Evolutionary conservation across 2,797 vertebrate genomes (phyloP), one percentile per base, ranked within the genome.

Genomic region (Simalia tracyae): DNA sequence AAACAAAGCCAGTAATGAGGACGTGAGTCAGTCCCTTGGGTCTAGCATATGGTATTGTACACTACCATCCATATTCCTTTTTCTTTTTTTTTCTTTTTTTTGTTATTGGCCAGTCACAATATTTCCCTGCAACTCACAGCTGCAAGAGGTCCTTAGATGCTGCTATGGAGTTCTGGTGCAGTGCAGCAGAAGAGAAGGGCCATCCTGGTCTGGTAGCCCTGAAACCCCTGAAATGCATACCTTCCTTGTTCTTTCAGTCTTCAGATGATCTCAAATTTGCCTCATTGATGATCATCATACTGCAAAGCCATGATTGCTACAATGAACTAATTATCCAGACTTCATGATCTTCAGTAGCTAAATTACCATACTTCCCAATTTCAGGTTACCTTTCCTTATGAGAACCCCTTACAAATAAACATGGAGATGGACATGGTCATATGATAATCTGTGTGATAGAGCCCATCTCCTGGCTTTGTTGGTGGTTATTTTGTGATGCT

Each of bases 11-110:
- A 91, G 84, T 91, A 91, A 42, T 22, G 57, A 56, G 50, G 59
- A 26, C 0, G 9, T 60, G 76, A 93, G 31, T 2, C 50, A 56
- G 0, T 0, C 31, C 59, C 31, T 64, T 36, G 0, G 1, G 0
- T 0, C 31, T 31, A n/a, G 15, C 1, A 64, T 64, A 4, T 64
- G 60, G 2, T 28, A 28, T 64, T 64, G 42, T 24, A 42, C 14
- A 64, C 5, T n/a, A 64, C 84, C 17, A 15, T n/a, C 72, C 19
- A 81, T 42, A 8, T 46, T 81, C 72, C 19, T 81, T 81, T 46
- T 19, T 36, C 36, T 36, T 36, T 36, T 2, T 36, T 36, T 36
- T 2, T 36, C 2, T 36, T 36, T 36, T 36, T 7, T 54, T 54
- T 24, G 42, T 81, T 46, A 81, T 81, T 24, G 19, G 19, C 72